Percentiles rank a stretch among this genome's conserved stretches.
Conservation (phyloP, 1,140 invertebrate genomes). For the Halictus rubicundus region DNA sequence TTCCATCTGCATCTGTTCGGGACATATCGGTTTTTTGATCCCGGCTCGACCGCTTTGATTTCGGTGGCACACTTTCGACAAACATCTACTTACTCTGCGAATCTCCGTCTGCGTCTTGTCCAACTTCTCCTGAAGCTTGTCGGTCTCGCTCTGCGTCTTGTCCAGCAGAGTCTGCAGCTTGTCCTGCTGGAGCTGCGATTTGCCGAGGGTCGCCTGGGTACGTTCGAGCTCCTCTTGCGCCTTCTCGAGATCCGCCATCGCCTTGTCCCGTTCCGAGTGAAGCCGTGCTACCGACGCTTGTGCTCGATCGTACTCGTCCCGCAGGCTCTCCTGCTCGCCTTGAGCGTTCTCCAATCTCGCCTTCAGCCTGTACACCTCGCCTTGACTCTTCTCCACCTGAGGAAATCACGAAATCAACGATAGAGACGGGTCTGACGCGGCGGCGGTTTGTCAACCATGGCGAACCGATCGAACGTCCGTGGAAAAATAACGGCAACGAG, state of each 20-base stretch:
- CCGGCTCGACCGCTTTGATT: not conserved
- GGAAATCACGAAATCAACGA: not conserved
- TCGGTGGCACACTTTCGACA: not conserved
- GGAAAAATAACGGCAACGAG: too few relatives aligned
- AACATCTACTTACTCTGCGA: conserved; percentile 85
- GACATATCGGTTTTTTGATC: not conserved
- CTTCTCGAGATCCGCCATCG: conserved; percentile 92
- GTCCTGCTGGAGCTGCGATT: conserved; percentile 94
- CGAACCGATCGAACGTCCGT: too few relatives aligned
- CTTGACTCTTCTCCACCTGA: conserved; percentile 89
- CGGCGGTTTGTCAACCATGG: not conserved
- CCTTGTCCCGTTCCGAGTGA: conserved; percentile 93
- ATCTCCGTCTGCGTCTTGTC: conserved; percentile 91
- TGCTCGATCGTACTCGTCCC: conserved; percentile 93
- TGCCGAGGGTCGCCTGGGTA: conserved; percentile 92
- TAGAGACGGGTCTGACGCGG: too few relatives aligned
- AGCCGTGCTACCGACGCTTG: conserved; percentile 88
- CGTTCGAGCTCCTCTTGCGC: conserved; percentile 94
- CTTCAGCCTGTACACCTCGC: conserved; percentile 95
- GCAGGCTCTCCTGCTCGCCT: conserved; percentile 94
- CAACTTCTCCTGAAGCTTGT: conserved; percentile 92
- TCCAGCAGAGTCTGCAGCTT: conserved; percentile 93
- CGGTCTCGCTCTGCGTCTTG: conserved; percentile 94
- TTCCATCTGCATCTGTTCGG: conserved; percentile 89
- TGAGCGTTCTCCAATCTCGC: conserved; percentile 96